Evolutionary conservation across 1,140 invertebrate species (phyloP), one percentile per base, ranked within the genome.

Genomic region (Drosophila equinoxialis): DNA sequence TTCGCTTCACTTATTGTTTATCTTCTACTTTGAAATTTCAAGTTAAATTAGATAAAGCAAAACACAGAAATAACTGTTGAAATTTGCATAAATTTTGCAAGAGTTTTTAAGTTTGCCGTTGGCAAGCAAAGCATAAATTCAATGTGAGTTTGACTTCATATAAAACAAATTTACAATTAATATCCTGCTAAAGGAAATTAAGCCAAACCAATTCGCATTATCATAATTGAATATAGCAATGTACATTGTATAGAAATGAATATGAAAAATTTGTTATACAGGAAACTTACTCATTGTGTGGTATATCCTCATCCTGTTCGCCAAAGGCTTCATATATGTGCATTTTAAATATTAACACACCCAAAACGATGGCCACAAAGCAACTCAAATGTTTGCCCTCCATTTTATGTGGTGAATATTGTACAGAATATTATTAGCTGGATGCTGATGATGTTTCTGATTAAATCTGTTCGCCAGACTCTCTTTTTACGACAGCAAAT

Each of bases 281-380:
- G 45, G 45, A 67, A 63, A 93, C 96, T 96, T 94, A 96, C 96
- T 96, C 96, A 92, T 96, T 96, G 91, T 96, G 96, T 51, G 96
- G 96, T 87, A 97, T 96, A 91, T 96, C 96, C 93, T 97, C 96
- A 81, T 96, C 95, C 91, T 96, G 96, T 92, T 96, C 95, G 62
- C 93, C 93, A 59, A 92, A 68, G 71, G 92, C 93, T 48, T 66
- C 68, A 41, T 90, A 80, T 76, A 92, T 84, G 67, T 80, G 78
- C 63, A 80, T 79, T 74, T 91, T 79, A 64, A 91, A 81, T 81
- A 91, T 67, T 59, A 91, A 78, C 57, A 90, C 65, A 55, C 83
- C 75, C 77, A 91, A 74, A 63, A 89, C 77, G 59, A 91, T 70
- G 65, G 90, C 82, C 65, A 89, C 51, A 76, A 90, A 81, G 65